Base-by-base conservation (phyloP, 2,113 vertebrate genomes). In the Talpa occidentalis region DNA sequence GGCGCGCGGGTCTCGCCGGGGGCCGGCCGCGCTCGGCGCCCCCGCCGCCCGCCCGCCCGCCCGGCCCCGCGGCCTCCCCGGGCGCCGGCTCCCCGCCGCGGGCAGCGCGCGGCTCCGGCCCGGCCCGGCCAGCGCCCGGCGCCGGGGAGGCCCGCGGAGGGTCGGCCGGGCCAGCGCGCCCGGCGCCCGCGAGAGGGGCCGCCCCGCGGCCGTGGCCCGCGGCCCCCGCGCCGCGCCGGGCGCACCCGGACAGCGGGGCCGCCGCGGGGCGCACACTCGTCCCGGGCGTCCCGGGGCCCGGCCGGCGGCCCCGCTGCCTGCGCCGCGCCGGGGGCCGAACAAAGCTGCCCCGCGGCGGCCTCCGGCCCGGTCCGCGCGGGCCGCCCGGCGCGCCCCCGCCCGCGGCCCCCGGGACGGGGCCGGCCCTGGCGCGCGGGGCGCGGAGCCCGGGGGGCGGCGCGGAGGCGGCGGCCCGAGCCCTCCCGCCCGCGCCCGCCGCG, bases 11-110 rank as follows among this genome's bases (percentile, higher is more conserved):
- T 54, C 16, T 4, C 16, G 52, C 19, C 52, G 52, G 52, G 17
- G 19, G 19, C 98, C 96, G 98, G 97, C 98, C 98, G 94, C 98
- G 97, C 98, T 96, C 76, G 97, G 22, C 69, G 6, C 24, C 59
- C 52, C 17, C 16, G 35, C 69, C 37, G 9, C 19, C 35, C 19
- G 35, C 19, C 19, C 3, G 28, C 67, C 67, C 37, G 35, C 69
- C 62, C 30, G 2, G 62, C 22, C 59, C 59, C 14, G 14, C 59
- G 24, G 22, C 26, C 59, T 9, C 22, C 59, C 59, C 59, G 6
- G 7, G 59, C 8, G 24, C 59, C 59, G 24, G 37, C 69, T 22
- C 59, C 24, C 52, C 14, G 22, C 52, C 17, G 17, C 52, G 52
- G 2, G 35, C 62, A 12, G 26, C 52, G 2, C 52, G 62, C 47